Base-by-base conservation (phyloP, 1,140 invertebrate species). In the Drosophila prosaltans region DNA sequence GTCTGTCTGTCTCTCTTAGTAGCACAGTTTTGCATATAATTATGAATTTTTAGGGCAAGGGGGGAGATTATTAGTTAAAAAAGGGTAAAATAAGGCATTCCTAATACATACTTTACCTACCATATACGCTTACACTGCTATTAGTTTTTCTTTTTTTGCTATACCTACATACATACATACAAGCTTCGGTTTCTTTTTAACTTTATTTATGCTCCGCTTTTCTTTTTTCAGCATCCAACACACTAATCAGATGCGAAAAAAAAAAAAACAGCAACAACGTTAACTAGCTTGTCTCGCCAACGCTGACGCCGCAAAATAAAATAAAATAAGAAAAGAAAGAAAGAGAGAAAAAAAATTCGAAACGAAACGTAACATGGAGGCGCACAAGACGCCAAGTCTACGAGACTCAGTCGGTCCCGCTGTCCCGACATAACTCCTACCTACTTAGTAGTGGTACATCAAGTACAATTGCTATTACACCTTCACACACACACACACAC, bases 291-390 rank as follows among this genome's bases (percentile, higher is more conserved):
- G 81, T 85, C 81, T 85, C 81, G 81, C 78, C 81, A 75, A 81
- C 83, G 81, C 78, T 80, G 78, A 80, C 69, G 78, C 81, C 81
- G 81, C 81, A 73, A 73, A 76, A 80, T 73, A 80, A 60, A 70
- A 84, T 63, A 68, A 64, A 71, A 69, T 59, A 76, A 76, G 36
- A 59, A 65, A 69, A 77, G 40, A 59, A 72, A 72, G 16, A 16
- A 16, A 16, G 16, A 61, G 30, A 40, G 62, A 64, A 62, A 48
- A 64, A 58, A 48, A 68, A 65, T 24, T 8, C 5, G 45, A 68
- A 16, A 79, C 62, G 28, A 68, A 64, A 40, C 7, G 36, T 58
- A 41, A 83, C 45, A 72, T 7, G 45, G 68, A 58, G 32, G 45
- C 62, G 45, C 54, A 51, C 54, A 51, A 51, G 45, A 51, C 45